Evolutionary conservation across 2,888 invertebrate genomes (phyloP), one percentile per base, ranked within the genome.

Genomic region (Cerceris rybyensis): DNA sequence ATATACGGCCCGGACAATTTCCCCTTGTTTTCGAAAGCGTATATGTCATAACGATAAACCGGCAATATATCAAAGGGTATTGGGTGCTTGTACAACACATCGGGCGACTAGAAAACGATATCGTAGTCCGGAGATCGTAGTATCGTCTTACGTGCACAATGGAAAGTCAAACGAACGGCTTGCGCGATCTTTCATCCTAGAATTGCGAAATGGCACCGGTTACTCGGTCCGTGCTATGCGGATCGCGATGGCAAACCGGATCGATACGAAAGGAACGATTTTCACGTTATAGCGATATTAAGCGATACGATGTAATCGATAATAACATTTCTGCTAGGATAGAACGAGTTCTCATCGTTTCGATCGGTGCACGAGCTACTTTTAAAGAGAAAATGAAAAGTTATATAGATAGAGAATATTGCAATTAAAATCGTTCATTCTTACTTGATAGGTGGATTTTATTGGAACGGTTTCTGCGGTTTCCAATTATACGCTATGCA

Each of bases 121-220:
- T 64, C 55, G 43, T 39, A 67, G 60, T 14, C 13, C 59, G 59
- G 39, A 8, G 6, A 13, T 7, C 57, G 58, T 17, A 55, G 59
- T 52, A 54, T 16, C 55, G n/a, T 68, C 57, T 61, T 61, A 58
- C 52, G 61, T 50, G 54, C 46, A 75, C 80, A 80, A 80, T 80
- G 69, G 64, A 78, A 80, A 80, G 80, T 80, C 75, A 75, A 78
- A 78, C 70, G 75, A 61, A 60, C 58, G 64, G 59, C 65, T 69
- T 60, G 66, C 74, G 63, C 78, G 69, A 78, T 80, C 75, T 79
- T 60, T 60, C 70, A 71, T 78, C 42, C 58, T 11, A 41, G 28
- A 28, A 67, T 79, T 81, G 72, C 78, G 67, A 81, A 78, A 79
- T 72, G 70, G 75, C 60, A 80, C 69, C 66, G 63, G 71, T 80